Percentiles rank a stretch among this genome's conserved stretches.
phyloP scores from a whole-genome alignment of 2,888 invertebrate genomes.

The Urechis unicinctus region DNA sequence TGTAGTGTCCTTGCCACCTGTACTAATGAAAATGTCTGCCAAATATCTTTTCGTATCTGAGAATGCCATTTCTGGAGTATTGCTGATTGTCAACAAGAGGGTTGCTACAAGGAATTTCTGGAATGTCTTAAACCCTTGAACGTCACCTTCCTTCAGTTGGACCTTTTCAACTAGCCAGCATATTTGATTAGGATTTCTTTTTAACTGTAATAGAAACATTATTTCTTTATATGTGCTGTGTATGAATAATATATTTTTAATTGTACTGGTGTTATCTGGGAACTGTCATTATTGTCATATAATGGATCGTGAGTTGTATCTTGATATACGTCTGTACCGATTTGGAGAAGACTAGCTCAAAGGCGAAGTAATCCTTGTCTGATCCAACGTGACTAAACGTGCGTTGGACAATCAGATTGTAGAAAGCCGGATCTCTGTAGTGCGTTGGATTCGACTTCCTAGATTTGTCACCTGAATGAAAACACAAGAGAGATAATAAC shows the following conservation, averaged over 20 bases:
- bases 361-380: slow-evolving; percentile 23
- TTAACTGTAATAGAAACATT: slow-evolving; percentile 37
- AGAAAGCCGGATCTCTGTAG: slow-evolving; percentile 51
- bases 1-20: slow-evolving; percentile 55
- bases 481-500: not conserved
- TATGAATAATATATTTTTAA: not conserved
- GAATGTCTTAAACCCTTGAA: slow-evolving; percentile 34
- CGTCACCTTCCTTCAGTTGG: not conserved
- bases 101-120: slow-evolving; percentile 57
- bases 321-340: slow-evolving; percentile 50
- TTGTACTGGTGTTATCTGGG: not conserved
- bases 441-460: slow-evolving; percentile 35
- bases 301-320: slow-evolving; percentile 28
- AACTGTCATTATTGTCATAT: not conserved
- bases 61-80: slow-evolving; percentile 55
- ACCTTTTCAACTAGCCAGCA: slow-evolving; percentile 50
- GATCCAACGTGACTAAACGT: not conserved
- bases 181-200: slow-evolving; percentile 47
- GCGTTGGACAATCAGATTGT: slow-evolving; percentile 29
- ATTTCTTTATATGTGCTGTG: too few species aligned
- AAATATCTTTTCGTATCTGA: slow-evolving; percentile 57
- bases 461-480: slow-evolving; percentile 9
- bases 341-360: slow-evolving; percentile 38
- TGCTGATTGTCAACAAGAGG: slow-evolving; percentile 56
- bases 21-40: slow-evolving; percentile 56